Evolutionary conservation across 2,888 invertebrate genomes (phyloP).

Genomic region (Tenthredo scrophulariae): DNA sequence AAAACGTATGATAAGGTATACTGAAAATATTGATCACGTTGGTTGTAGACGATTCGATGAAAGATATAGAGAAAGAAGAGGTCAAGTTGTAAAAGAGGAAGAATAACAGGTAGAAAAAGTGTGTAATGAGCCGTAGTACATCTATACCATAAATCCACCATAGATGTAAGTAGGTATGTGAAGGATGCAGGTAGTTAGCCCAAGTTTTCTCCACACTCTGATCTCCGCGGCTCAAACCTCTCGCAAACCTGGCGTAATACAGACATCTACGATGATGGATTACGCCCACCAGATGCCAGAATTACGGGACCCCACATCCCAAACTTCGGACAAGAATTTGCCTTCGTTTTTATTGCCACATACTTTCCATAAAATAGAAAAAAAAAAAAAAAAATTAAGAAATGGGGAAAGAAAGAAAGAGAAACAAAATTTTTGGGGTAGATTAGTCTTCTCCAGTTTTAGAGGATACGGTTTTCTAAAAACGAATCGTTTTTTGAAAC

Average conservation of each 20-base stretch:
- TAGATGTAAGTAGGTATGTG: not conserved
- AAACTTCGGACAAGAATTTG: not conserved
- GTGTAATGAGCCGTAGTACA: not conserved
- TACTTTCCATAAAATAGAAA: not conserved
- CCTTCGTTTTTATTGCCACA: not conserved
- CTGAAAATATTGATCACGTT: too few relatives aligned
- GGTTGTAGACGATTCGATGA: too few relatives aligned
- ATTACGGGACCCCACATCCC: not conserved
- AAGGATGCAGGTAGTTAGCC: slow-evolving; percentile 4
- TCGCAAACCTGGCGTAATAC: slow-evolving; percentile 33
- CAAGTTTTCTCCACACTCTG: slow-evolving; percentile 4
- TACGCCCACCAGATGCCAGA: slow-evolving; percentile 39
- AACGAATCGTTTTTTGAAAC: too few relatives aligned
- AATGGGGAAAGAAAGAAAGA: not conserved
- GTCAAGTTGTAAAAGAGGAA: not conserved
- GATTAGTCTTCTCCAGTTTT: not conserved
- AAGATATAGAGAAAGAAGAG: not conserved
- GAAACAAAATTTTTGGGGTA: not conserved
- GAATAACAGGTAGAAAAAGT: not conserved
- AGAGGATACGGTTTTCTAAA: not conserved
- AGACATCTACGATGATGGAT: slow-evolving; percentile 49
- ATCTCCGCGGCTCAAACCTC: not conserved
- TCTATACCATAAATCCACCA: not conserved
- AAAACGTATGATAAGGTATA: too few relatives aligned
- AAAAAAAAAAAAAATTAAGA: not conserved